These are phyloP conservation scores for Eristalis tenax DNA, from an alignment of 2,888 invertebrate species.

Conservation along the genomic window DNA sequence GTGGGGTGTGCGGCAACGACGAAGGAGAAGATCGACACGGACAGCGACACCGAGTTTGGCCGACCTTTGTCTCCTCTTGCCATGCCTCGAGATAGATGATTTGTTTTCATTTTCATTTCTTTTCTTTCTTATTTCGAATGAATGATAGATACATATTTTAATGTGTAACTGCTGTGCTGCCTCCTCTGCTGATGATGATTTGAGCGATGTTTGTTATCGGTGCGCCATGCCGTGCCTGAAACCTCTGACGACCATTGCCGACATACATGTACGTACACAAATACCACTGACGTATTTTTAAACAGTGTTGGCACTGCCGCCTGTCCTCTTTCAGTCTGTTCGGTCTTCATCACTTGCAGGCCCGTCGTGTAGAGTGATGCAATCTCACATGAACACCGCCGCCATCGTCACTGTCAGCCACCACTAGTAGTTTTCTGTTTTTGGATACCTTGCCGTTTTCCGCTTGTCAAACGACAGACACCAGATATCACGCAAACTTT, in stretches of 20 bases:
- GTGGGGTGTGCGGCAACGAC: neutral
- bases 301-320: conserved; percentile 29
- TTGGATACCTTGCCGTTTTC: conserved; percentile 2
- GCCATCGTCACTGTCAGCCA: conserved; percentile 40
- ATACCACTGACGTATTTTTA: conserved; percentile 60
- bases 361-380: conserved; percentile 37
- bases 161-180: conserved; percentile 7
- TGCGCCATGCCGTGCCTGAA: neutral
- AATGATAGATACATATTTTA: conserved; percentile 46
- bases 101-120: neutral
- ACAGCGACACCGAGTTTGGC: conserved; percentile 48
- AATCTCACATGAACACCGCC: conserved; percentile 20
- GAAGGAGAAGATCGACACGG: conserved; percentile 22
- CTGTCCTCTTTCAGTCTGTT: neutral
- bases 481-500: conserved; percentile 3
- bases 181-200: conserved; percentile 37
- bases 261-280: conserved; percentile 10
- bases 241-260: conserved; percentile 40
- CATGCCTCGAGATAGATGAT: conserved; percentile 30
- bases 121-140: conserved; percentile 8
- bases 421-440: neutral
- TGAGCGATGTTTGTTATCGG: conserved; percentile 36
- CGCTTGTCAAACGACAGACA: neutral
- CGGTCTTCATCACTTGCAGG: neutral
- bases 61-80: conserved; percentile 59